Conservation (phyloP, 2,113 vertebrate genomes). For the Catharus bicknelli region DNA sequence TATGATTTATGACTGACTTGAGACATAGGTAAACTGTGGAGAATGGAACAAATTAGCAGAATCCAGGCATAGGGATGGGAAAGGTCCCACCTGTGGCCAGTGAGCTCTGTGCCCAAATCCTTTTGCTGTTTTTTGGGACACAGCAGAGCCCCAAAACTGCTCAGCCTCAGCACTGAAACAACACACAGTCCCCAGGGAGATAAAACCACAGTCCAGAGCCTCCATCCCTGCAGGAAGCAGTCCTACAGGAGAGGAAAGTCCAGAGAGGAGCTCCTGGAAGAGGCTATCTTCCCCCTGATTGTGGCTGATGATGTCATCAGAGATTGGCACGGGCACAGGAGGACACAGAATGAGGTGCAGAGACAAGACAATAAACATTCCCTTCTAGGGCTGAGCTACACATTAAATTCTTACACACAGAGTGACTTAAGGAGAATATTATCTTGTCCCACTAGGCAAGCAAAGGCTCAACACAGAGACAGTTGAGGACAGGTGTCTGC, state of each 20-base stretch:
- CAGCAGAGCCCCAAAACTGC: neutral
- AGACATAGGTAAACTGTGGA: neutral
- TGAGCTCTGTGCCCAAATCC: fast-evolving
- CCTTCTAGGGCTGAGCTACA: neutral
- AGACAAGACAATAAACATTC: neutral
- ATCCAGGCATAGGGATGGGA: fast-evolving
- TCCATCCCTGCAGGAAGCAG: fast-evolving
- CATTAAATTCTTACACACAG: neutral
- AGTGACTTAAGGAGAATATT: neutral
- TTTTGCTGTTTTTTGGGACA: neutral
- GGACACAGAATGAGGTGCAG: neutral
- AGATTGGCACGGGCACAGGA: neutral
- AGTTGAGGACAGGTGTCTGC: neutral
- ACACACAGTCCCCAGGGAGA: fast-evolving
- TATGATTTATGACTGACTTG: neutral
- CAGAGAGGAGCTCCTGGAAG: neutral
- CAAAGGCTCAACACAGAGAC: neutral
- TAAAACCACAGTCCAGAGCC: fast-evolving
- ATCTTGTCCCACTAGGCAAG: neutral
- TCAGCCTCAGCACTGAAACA: neutral
- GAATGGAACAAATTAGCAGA: neutral
- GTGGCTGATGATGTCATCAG: neutral
- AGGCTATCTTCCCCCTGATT: fast-evolving
- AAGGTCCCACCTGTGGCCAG: neutral
- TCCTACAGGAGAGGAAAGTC: neutral